A percentile compares a stretch with the other conserved stretches of the same genome.
Conservation (phyloP, 2,888 invertebrate genomes). For the Andrena bicolor region DNA sequence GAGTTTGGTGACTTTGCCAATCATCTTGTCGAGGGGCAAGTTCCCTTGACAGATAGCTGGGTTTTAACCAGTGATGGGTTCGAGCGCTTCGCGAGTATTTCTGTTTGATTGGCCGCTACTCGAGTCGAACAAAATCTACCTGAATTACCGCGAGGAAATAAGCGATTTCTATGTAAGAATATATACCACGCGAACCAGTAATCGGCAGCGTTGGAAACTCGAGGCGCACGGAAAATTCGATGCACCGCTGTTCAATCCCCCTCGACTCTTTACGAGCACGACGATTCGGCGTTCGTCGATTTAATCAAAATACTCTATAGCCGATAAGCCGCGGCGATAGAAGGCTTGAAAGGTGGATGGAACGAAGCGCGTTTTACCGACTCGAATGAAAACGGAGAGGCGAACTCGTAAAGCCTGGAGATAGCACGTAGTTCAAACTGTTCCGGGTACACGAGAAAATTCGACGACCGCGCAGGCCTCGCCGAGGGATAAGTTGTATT, state of each 20-base stretch:
- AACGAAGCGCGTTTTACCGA: slow-evolving; percentile 11
- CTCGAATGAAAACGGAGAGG: slow-evolving; percentile 9
- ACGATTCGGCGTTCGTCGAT: slow-evolving; percentile 23
- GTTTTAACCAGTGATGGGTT: no score
- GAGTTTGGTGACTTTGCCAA: no score
- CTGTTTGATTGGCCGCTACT: no score
- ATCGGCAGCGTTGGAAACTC: background rate
- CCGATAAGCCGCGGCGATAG: slow-evolving; percentile 6
- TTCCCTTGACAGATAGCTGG: no score
- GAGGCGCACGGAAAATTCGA: background rate
- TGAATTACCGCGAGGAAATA: no score
- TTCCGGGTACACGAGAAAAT: background rate
- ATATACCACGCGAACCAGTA: background rate
- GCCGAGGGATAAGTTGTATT: slow-evolving; percentile 11
- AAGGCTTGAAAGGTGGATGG: background rate
- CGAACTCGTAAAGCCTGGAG: slow-evolving; percentile 28
- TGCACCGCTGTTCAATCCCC: slow-evolving; percentile 10
- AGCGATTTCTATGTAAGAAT: no score
- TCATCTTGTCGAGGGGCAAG: no score
- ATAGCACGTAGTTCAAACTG: slow-evolving; percentile 7
- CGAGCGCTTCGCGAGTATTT: no score
- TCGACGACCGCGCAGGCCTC: background rate
- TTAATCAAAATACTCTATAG: slow-evolving; percentile 27
- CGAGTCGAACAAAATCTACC: no score
- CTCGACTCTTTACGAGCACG: background rate